Percentiles rank a stretch among this genome's conserved stretches.
Evolutionary conservation across 2,888 invertebrate genomes (phyloP).

Genomic region (Metallyticus violacea): DNA sequence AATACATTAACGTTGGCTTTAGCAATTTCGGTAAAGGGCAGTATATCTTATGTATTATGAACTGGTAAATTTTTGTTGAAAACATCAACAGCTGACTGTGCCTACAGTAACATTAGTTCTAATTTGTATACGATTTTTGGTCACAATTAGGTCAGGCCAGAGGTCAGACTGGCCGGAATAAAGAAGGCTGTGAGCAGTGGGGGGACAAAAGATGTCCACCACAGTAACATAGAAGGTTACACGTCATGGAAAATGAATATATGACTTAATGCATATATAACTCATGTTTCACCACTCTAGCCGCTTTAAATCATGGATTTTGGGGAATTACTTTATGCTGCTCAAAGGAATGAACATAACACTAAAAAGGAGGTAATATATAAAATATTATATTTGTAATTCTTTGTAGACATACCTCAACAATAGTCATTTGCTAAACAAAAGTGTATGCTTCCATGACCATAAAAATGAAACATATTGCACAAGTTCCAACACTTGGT

Average conservation of each 20-base stretch:
- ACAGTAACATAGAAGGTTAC: background rate
- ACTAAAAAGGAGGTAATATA: slow-evolving; percentile 39
- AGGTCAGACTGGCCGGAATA: background rate
- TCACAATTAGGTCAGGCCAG: background rate
- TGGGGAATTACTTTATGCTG: slow-evolving; percentile 57
- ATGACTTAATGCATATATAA: background rate
- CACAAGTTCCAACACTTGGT: too few species aligned
- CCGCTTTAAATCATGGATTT: slow-evolving; percentile 56
- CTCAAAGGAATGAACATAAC: slow-evolving; percentile 57
- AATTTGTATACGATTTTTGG: too few species aligned
- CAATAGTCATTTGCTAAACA: too few species aligned
- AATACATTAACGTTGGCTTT: too few species aligned
- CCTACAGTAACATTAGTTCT: too few species aligned
- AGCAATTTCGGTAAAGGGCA: too few species aligned
- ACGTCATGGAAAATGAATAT: background rate
- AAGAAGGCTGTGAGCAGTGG: background rate
- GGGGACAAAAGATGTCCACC: background rate
- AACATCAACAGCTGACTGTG: too few species aligned
- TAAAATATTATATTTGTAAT: background rate
- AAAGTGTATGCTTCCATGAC: too few species aligned
- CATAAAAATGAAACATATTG: too few species aligned
- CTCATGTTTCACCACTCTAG: background rate
- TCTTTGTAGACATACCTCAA: background rate
- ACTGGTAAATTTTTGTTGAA: too few species aligned
- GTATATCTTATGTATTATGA: too few species aligned